Conservation (phyloP, 2,797 vertebrate genomes). For the Pempheris klunzingeri region DNA sequence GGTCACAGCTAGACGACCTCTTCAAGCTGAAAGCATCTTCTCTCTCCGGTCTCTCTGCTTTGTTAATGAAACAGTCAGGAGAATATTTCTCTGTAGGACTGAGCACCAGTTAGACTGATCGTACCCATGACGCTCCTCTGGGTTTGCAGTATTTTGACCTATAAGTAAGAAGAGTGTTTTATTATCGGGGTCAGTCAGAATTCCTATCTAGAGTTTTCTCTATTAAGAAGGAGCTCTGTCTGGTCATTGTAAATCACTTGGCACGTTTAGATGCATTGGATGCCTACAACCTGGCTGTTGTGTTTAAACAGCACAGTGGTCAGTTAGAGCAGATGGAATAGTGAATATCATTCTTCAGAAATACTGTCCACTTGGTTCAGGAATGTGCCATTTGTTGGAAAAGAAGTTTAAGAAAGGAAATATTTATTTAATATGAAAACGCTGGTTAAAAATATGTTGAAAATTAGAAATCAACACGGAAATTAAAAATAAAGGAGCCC, state of each 20-base stretch:
- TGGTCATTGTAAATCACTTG: not conserved
- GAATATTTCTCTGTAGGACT: not conserved
- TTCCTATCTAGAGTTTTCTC: not conserved
- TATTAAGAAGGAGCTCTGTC: not conserved
- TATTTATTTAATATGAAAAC: not conserved
- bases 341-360: not conserved
- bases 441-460: no score
- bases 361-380: not conserved
- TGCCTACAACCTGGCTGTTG: not conserved
- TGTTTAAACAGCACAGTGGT: not conserved
- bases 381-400: not conserved
- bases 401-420: not conserved
- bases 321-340: not conserved
- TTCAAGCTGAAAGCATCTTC: no score
- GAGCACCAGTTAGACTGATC: not conserved
- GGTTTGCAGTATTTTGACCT: not conserved
- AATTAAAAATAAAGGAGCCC: not conserved
- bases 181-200: not conserved
- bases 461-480: not conserved
- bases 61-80: not conserved
- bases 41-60: not conserved
- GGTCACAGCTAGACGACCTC: not conserved
- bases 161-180: not conserved
- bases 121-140: not conserved
- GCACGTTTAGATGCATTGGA: not conserved